phyloP scores from a whole-genome alignment of 2,888 invertebrate genomes.

The Elmis aenea region DNA sequence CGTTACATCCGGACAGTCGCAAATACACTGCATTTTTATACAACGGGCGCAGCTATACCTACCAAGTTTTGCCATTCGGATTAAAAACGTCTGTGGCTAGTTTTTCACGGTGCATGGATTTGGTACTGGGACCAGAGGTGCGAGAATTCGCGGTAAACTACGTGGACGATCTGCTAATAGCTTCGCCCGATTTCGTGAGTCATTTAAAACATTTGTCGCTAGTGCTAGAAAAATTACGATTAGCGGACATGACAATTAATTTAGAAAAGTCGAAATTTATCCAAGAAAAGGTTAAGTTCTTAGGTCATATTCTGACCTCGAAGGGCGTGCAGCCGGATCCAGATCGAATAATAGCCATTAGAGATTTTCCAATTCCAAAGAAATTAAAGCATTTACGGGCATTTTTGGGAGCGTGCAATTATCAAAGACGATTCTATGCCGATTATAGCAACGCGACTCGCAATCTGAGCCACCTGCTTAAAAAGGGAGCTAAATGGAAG shows the following conservation, averaged over 20 bases:
- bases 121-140: conserved; percentile 10
- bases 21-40: too few relatives aligned
- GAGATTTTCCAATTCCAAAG: conserved; percentile 18
- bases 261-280: conserved; percentile 23
- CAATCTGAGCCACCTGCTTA: conserved; percentile 12
- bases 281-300: conserved; percentile 14
- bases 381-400: conserved; percentile 21
- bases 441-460: conserved; percentile 12
- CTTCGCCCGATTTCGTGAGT: conserved; percentile 8
- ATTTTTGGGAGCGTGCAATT: conserved; percentile 23
- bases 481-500: conserved; percentile 13
- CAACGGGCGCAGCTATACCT: conserved; percentile 6
- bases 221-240: conserved; percentile 1
- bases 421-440: conserved; percentile 16
- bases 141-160: conserved; percentile 5
- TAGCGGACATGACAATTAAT: conserved; percentile 15
- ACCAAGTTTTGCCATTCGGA: conserved; percentile 5
- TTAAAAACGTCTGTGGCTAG: conserved; percentile 6
- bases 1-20: conserved; percentile 7
- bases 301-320: conserved; percentile 17
- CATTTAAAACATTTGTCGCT: conserved; percentile 7
- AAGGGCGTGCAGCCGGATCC: conserved; percentile 20
- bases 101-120: conserved; percentile 9
- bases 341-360: conserved; percentile 15
- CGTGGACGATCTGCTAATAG: conserved; percentile 16